phyloP scores from a whole-genome alignment of 2,797 vertebrate genomes.

The Gallinago stenura region DNA sequence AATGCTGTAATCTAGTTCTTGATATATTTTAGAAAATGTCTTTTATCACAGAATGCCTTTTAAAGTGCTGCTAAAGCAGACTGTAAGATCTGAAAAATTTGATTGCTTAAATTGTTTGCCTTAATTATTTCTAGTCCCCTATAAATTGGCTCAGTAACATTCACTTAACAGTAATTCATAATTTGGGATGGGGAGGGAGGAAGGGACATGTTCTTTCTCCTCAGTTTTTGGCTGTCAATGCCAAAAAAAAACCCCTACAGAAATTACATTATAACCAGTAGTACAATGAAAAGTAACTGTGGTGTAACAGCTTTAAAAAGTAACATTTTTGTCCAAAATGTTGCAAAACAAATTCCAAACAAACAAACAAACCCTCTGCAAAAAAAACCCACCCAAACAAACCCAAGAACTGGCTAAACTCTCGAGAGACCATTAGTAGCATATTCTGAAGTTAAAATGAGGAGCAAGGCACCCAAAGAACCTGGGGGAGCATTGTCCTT shows the following conservation, averaged over 20 bases:
- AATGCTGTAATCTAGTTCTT: conserved; percentile 43
- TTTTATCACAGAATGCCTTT: conserved; percentile 34
- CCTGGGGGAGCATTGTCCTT: fast-evolving
- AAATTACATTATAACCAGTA: background rate
- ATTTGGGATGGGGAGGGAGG: background rate
- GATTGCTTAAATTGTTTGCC: conserved; percentile 15
- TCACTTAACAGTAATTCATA: background rate
- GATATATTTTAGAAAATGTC: conserved; percentile 28
- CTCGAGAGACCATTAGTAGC: fast-evolving
- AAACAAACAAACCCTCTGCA: background rate
- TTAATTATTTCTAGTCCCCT: conserved; percentile 29
- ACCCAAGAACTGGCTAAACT: background rate
- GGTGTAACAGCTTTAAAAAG: background rate
- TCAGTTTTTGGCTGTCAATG: background rate
- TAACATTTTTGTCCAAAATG: background rate
- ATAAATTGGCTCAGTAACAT: background rate
- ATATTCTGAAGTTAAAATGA: background rate
- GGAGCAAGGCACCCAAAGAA: background rate
- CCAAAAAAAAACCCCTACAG: background rate
- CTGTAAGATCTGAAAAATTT: conserved; percentile 10
- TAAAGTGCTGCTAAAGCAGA: conserved; percentile 34
- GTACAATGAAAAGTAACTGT: background rate
- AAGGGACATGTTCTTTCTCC: background rate
- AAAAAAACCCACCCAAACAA: too few species aligned
- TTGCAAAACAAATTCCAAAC: background rate